Percentiles rank a stretch among this genome's conserved stretches.
phyloP scores from a whole-genome alignment of 2,113 vertebrate genomes.

The Orientallactaga bullata region DNA sequence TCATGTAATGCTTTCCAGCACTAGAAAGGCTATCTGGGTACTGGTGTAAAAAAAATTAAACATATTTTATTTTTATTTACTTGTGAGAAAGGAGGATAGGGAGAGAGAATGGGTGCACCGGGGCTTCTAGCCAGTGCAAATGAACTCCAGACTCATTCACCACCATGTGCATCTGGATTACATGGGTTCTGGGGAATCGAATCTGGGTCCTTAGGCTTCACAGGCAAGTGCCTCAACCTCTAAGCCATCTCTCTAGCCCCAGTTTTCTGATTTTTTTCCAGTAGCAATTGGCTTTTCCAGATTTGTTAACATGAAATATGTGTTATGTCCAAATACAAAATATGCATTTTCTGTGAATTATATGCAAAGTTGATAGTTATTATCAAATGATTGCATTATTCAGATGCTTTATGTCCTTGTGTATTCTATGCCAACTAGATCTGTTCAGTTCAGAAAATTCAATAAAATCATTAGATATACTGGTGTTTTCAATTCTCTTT shows the following conservation, averaged over 20 bases:
- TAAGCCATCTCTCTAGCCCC: not conserved
- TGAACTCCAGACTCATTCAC: too few species aligned
- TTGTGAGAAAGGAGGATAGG: too few species aligned
- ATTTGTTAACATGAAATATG: slow-evolving; percentile 28
- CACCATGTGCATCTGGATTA: too few species aligned
- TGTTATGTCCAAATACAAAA: slow-evolving; percentile 45
- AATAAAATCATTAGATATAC: slow-evolving; percentile 63
- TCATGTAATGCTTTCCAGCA: too few species aligned
- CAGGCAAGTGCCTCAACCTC: too few species aligned
- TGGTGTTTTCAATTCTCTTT: slow-evolving; percentile 46
- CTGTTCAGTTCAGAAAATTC: slow-evolving; percentile 61
- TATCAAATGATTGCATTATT: slow-evolving; percentile 45
- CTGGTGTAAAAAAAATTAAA: too few species aligned
- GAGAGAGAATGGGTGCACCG: too few species aligned
- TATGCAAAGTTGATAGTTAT: slow-evolving; percentile 37
- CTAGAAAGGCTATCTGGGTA: too few species aligned
- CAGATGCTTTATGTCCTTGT: slow-evolving; percentile 37
- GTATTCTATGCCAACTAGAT: slow-evolving; percentile 51
- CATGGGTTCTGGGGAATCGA: too few species aligned
- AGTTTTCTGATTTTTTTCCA: slow-evolving; percentile 27
- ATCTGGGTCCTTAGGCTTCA: too few species aligned
- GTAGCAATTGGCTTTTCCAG: slow-evolving; percentile 56
- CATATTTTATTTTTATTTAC: too few species aligned
- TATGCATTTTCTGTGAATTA: slow-evolving; percentile 35
- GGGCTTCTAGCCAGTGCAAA: too few species aligned